Evolutionary conservation across 2,797 vertebrate genomes (phyloP).

Genomic region (Neomorphus geoffroyi): DNA sequence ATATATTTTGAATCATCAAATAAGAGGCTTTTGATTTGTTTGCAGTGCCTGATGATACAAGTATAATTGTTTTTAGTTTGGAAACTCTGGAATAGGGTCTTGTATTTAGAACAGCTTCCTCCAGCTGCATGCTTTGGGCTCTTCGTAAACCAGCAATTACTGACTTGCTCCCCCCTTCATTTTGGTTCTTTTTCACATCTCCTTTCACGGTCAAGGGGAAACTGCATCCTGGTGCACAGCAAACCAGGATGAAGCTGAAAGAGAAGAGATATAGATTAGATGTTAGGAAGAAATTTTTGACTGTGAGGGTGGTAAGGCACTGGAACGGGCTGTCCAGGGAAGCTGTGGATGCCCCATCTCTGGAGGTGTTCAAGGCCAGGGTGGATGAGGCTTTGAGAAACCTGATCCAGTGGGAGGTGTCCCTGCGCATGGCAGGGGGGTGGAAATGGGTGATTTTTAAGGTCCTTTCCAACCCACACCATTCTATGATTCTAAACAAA

Average conservation of each 20-base stretch:
- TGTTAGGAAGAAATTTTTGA: too few relatives aligned
- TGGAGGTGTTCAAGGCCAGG: too few relatives aligned
- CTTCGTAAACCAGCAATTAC: neutral
- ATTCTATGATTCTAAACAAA: too few relatives aligned
- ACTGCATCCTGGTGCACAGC: neutral
- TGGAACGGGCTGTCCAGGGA: too few relatives aligned
- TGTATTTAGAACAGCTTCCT: neutral
- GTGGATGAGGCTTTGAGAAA: too few relatives aligned
- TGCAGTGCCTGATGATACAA: rapidly evolving
- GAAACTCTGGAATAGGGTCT: neutral
- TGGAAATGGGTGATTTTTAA: too few relatives aligned
- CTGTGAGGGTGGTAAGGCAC: too few relatives aligned
- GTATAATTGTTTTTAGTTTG: neutral
- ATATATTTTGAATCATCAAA: neutral
- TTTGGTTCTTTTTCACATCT: neutral
- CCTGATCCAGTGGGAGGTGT: too few relatives aligned
- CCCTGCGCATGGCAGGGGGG: too few relatives aligned
- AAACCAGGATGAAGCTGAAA: neutral
- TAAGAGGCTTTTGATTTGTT: neutral
- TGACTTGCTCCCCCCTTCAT: neutral
- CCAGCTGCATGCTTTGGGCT: neutral
- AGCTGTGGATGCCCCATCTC: too few relatives aligned
- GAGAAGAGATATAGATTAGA: too few relatives aligned
- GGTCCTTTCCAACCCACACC: too few relatives aligned
- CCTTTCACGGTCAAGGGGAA: neutral